Conservation (phyloP, 2,888 invertebrate genomes). For the Thera britannica region DNA sequence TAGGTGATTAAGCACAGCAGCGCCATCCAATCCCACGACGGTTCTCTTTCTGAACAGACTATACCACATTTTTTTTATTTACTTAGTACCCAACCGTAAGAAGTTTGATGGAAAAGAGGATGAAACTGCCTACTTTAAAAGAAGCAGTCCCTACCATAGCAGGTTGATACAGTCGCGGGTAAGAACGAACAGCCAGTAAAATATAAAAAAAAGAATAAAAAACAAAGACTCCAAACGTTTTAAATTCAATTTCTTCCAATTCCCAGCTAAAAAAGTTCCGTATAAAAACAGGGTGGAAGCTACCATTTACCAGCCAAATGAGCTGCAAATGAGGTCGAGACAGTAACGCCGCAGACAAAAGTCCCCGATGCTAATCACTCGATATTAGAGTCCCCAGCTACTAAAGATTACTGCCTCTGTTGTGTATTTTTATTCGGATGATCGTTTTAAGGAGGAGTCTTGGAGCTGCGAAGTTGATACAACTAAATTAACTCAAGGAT, state of each 20-base stretch:
- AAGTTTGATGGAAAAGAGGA: too few species aligned
- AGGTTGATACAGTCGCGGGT: too few species aligned
- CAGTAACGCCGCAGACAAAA: conserved; percentile 22
- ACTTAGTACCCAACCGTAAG: too few species aligned
- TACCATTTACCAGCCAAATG: conserved; percentile 32
- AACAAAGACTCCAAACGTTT: neutral
- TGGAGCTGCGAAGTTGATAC: conserved; percentile 29
- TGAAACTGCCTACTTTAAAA: too few species aligned
- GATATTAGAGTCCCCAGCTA: conserved; percentile 53
- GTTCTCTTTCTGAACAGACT: too few species aligned
- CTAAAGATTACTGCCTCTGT: conserved; percentile 44
- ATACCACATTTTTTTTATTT: too few species aligned
- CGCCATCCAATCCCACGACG: too few species aligned
- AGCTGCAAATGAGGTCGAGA: conserved; percentile 33
- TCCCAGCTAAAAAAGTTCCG: conserved; percentile 12
- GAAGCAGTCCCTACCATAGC: too few species aligned
- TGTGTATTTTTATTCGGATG: conserved; percentile 59
- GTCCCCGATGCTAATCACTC: conserved; percentile 58
- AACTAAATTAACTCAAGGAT: neutral
- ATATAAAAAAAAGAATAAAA: too few species aligned
- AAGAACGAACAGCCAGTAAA: too few species aligned
- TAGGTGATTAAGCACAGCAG: too few species aligned
- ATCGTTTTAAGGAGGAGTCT: conserved; percentile 50
- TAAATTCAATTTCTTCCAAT: conserved; percentile 4
- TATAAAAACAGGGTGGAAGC: conserved; percentile 27